These are phyloP conservation scores for Danaus chrysippus DNA, from an alignment of 2,888 invertebrate species.

Conservation along the genomic window DNA sequence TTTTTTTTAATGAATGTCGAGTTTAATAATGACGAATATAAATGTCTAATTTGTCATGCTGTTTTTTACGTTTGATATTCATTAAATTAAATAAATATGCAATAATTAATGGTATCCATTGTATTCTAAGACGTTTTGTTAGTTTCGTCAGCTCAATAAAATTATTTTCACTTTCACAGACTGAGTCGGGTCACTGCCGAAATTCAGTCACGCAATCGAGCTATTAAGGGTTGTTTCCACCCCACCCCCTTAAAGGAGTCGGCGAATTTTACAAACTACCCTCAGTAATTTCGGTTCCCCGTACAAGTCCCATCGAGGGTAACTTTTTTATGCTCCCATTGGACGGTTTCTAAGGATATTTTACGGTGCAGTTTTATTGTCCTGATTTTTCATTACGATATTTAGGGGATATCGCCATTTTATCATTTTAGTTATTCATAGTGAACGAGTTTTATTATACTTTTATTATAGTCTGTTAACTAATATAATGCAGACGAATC, in stretches of 20 bases:
- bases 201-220: slow-evolving; percentile 77
- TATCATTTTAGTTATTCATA: slow-evolving; percentile 1
- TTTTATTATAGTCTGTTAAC: slow-evolving; percentile 2
- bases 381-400: slow-evolving; percentile 45
- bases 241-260: slow-evolving; percentile 50
- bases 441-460: neutral
- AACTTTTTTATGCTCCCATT: slow-evolving; percentile 54
- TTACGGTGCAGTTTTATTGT: slow-evolving; percentile 56
- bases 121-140: slow-evolving; percentile 1
- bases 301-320: slow-evolving; percentile 53
- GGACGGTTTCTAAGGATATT: slow-evolving; percentile 50
- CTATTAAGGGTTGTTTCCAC: slow-evolving; percentile 74
- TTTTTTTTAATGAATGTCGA: too few species aligned
- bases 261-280: slow-evolving; percentile 76
- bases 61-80: too few species aligned
- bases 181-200: slow-evolving; percentile 75
- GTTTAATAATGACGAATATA: too few species aligned
- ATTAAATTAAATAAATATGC: neutral
- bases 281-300: slow-evolving; percentile 60
- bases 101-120: neutral
- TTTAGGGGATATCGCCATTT: slow-evolving; percentile 12
- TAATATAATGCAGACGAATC: neutral
- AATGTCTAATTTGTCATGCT: too few species aligned
- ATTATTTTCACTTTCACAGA: slow-evolving; percentile 76
- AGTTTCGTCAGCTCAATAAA: slow-evolving; percentile 52